Evolutionary conservation across 2,888 invertebrate genomes (phyloP), one percentile per base, ranked within the genome.

Genomic region (Chymomyza amoena): DNA sequence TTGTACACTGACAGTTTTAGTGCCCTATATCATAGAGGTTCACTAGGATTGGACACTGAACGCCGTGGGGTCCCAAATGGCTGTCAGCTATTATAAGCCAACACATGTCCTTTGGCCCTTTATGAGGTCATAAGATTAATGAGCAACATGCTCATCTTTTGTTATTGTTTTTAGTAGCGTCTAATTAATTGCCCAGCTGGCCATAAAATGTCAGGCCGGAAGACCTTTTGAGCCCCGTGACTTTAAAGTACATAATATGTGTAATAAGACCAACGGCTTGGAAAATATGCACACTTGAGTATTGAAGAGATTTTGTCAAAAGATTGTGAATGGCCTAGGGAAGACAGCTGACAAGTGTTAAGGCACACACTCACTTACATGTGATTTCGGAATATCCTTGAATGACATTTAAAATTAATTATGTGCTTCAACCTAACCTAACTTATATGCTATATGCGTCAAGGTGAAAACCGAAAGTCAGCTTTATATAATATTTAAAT

Each of bases 51-150:
- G 36, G 56, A 64, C 32, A 15, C 32, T 54, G 39, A 45, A 45
- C 39, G 39, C 39, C 13, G 39, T 45, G 39, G 39, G 39, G 13
- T 45, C 39, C 39, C 39, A 45, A 45, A 45, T 45, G 39, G 68
- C 39, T 72, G 68, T 79, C 80, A 79, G 75, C 71, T 62, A 52
- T 63, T 71, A 61, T 39, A 52, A 52, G 67, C 66, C 62, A 25
- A 68, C 68, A 60, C 69, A 70, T 64, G 64, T 76, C 69, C 76
- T 73, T 79, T 61, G 50, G 69, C 71, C 73, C 74, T 80, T 82
- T 80, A 83, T 83, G 83, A 81, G 86, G 79, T 73, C 76, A 78
- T 72, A 81, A 87, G 84, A 84, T 84, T 87, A 84, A 84, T 85
- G 84, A 76, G 83, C 72, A 81, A 77, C 84, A 82, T 73, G 75